Conservation (phyloP, 2,113 vertebrate genomes). For the Phocoena sinus region DNA sequence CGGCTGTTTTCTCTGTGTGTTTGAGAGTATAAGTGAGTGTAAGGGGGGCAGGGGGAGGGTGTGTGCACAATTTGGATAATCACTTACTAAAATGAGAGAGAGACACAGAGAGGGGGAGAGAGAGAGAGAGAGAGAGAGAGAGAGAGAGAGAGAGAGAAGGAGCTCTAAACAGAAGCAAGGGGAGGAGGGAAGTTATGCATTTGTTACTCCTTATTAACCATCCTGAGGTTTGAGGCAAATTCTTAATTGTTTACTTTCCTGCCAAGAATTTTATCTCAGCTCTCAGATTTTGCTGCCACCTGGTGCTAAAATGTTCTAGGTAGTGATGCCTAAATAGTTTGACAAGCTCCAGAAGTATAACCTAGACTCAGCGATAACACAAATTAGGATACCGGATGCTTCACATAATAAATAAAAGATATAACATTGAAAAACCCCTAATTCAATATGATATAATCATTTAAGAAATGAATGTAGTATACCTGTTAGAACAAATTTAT, state of each 20-base stretch:
- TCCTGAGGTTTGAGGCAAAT: conserved; percentile 42
- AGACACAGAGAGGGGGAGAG: neutral
- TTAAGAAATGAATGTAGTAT: neutral
- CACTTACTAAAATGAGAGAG: neutral
- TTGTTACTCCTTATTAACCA: conserved; percentile 18
- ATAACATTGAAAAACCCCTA: neutral
- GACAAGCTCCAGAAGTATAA: conserved; percentile 21
- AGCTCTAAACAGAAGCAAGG: neutral
- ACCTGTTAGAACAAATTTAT: neutral
- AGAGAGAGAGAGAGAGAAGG: neutral
- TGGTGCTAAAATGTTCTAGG: conserved; percentile 62
- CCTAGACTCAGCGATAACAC: conserved; percentile 28
- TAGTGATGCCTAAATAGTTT: conserved; percentile 44
- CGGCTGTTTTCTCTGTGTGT: neutral
- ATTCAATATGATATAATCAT: neutral
- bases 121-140: no score
- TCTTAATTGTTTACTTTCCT: conserved; percentile 51
- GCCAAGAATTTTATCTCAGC: conserved; percentile 41
- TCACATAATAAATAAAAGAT: conserved; percentile 13
- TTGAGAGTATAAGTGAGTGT: neutral
- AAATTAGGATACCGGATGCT: neutral
- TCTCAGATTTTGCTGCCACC: conserved; percentile 72
- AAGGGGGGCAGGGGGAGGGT: fast-evolving
- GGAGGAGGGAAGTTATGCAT: neutral
- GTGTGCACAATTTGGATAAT: neutral